Conservation (phyloP, 2,113 vertebrate species). For the Scomber scombrus region DNA sequence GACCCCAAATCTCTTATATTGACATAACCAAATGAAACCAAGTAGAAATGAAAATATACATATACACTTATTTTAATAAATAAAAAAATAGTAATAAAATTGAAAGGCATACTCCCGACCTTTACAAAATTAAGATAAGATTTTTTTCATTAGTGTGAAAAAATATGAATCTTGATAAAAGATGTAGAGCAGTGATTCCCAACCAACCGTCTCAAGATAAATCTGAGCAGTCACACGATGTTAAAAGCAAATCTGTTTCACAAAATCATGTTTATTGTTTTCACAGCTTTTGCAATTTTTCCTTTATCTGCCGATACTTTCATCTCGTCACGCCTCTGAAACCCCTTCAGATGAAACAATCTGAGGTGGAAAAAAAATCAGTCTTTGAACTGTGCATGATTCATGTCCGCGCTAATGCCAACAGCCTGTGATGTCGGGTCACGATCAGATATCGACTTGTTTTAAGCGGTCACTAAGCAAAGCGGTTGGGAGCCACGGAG, state of each 20-base stretch:
- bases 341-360: neutral
- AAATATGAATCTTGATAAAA: neutral
- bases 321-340: neutral
- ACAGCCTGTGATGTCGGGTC: neutral
- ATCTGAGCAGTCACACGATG: too few relatives aligned
- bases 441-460: too few relatives aligned
- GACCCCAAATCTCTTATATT: too few relatives aligned
- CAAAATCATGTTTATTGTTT: neutral
- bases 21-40: neutral
- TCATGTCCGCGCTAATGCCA: neutral
- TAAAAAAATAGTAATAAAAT: neutral
- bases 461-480: neutral
- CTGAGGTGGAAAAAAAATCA: neutral
- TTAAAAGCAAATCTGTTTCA: neutral
- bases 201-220: too few relatives aligned
- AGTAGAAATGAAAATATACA: neutral
- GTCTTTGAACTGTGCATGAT: neutral
- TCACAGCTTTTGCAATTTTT: neutral
- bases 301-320: neutral
- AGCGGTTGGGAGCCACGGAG: neutral
- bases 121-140: too few relatives aligned
- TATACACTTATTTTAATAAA: too few relatives aligned
- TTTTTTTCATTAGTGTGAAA: too few relatives aligned
- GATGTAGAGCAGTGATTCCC: neutral
- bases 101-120: neutral